Conservation (phyloP, 2,888 invertebrate genomes). For the Rhingia rostrata region DNA sequence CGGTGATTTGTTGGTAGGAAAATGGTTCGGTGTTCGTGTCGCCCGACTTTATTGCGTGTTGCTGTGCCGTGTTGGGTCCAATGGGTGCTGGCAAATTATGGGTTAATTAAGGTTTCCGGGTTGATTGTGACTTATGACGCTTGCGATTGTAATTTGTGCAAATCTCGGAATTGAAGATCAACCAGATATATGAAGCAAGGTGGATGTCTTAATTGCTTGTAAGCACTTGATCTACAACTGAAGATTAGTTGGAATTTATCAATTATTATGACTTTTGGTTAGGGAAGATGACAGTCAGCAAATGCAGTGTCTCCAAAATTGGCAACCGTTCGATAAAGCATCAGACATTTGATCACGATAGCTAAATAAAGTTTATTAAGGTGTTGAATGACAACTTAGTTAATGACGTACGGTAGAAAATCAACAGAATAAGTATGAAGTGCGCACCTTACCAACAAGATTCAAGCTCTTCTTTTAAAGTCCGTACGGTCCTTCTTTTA, state of each 20-base stretch:
- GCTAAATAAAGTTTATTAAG: too few species aligned
- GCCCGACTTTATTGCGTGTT: conserved; percentile 66
- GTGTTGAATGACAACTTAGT: too few species aligned
- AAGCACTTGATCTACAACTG: conserved; percentile 38
- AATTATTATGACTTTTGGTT: background rate
- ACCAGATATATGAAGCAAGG: background rate
- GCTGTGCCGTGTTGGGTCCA: conserved; percentile 55
- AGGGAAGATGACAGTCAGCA: too few species aligned
- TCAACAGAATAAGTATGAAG: too few species aligned
- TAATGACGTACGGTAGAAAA: too few species aligned
- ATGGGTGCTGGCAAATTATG: conserved; percentile 68
- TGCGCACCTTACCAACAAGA: too few species aligned
- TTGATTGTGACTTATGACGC: conserved; percentile 68
- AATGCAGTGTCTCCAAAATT: too few species aligned
- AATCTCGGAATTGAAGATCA: background rate
- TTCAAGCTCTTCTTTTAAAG: too few species aligned
- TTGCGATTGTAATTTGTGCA: conserved; percentile 13
- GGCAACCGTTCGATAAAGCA: too few species aligned
- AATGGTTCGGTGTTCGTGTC: conserved; percentile 57
- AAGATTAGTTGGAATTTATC: background rate
- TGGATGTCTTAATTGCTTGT: conserved; percentile 42
- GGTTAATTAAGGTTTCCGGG: conserved; percentile 68
- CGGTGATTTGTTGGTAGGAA: conserved; percentile 62
- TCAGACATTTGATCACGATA: too few species aligned
- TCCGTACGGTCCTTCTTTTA: too few species aligned